A percentile compares a stretch with the other conserved stretches of the same genome.
These are phyloP conservation scores for Cephalopholis sonnerati DNA, from an alignment of 2,113 vertebrate species.

Conservation along the genomic window DNA sequence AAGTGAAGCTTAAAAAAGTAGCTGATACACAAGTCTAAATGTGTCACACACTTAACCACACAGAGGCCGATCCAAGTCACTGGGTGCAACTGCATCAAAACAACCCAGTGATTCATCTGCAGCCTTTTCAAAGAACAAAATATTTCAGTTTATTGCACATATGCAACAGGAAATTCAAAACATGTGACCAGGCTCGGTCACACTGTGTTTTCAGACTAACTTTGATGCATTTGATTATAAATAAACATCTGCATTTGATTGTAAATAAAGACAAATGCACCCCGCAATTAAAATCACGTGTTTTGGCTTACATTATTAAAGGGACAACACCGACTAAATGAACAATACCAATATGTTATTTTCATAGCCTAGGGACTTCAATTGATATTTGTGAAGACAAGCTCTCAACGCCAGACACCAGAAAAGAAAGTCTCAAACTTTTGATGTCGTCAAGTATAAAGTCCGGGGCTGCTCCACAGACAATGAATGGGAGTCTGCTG, in stretches of 20 bases:
- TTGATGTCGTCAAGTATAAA: no score
- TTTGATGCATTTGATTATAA: slow-evolving; percentile 8
- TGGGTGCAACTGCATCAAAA: background rate
- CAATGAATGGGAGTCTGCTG: no score
- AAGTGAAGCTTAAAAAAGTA: slow-evolving; percentile 16
- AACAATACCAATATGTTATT: background rate
- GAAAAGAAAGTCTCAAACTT: no score
- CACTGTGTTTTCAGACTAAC: slow-evolving; percentile 16
- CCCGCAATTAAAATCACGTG: background rate
- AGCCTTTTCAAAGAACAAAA: slow-evolving; percentile 47
- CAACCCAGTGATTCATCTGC: slow-evolving; percentile 39
- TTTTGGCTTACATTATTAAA: background rate
- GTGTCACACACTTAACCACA: slow-evolving; percentile 7
- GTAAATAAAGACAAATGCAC: slow-evolving; percentile 23
- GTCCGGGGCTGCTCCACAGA: no score
- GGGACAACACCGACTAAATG: background rate
- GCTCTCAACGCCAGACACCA: no score
- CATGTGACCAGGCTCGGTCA: slow-evolving; percentile 37
- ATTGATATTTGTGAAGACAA: no score
- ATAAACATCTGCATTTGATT: slow-evolving; percentile 23
- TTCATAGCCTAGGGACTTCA: background rate
- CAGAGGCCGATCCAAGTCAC: slow-evolving; percentile 8
- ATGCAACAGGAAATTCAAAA: slow-evolving; percentile 50
- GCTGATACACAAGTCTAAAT: background rate
- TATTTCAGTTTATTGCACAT: slow-evolving; percentile 29